phyloP scores from a whole-genome alignment of 92 coral and sea anemone genomes.

The Parazoanthus darwini region DNA sequence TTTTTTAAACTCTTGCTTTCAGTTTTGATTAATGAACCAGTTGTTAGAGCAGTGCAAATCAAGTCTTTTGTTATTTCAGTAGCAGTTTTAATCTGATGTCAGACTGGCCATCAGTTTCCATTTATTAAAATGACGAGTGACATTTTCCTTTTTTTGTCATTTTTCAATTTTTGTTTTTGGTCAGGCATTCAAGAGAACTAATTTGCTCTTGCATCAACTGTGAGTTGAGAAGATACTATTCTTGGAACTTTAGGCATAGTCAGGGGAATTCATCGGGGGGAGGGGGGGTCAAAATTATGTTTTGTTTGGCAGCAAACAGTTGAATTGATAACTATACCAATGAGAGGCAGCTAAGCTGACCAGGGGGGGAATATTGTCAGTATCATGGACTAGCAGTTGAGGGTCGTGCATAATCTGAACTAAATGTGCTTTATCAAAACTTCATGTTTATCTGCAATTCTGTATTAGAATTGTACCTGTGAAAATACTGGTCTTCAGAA shows the following conservation, averaged over 20 bases:
- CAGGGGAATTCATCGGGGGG: neutral
- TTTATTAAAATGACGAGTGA: neutral
- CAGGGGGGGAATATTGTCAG: neutral
- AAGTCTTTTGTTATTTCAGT: too few relatives aligned
- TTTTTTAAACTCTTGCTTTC: neutral
- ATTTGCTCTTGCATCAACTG: neutral
- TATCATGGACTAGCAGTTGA: neutral
- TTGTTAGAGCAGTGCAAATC: too few relatives aligned
- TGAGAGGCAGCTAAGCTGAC: neutral
- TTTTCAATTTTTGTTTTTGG: neutral
- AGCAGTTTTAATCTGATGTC: too few relatives aligned
- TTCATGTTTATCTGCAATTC: neutral
- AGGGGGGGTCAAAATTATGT: neutral
- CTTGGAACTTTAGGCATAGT: neutral
- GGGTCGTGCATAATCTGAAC: conserved; percentile 42
- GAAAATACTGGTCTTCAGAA: neutral
- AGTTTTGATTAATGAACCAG: too few relatives aligned
- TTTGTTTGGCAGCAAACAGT: neutral
- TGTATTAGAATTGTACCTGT: neutral
- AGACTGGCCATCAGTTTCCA: neutral
- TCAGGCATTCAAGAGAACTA: neutral
- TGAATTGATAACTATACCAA: neutral
- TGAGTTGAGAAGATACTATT: neutral
- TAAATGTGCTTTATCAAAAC: conserved; percentile 2
- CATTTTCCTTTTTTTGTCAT: too few relatives aligned